Evolutionary conservation across 2,888 invertebrate genomes (phyloP), one percentile per base, ranked within the genome.

Genomic region (Lepeophtheirus nordmannii): DNA sequence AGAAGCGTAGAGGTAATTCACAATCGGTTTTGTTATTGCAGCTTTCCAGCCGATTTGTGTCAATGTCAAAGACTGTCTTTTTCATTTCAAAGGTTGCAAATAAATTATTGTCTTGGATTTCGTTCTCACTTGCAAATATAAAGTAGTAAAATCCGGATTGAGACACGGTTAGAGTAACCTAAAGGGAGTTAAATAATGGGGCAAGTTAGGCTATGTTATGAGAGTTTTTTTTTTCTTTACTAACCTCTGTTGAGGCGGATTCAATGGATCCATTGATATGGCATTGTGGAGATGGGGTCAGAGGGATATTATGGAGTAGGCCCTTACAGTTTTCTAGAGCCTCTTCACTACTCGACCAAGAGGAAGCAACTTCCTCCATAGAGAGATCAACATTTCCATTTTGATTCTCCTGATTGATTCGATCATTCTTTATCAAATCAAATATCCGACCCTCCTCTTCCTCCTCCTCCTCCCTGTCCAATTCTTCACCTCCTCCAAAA

Each of bases 111-210:
- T 67, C 69, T 12, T 69, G 58, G 17, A 72, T 71, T 71, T 87
- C 87, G 73, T 87, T 87, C 73, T 87, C 86, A 9, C 86, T 86
- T 74, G 84, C 85, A 76, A 87, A 87, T 0, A 87, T 84, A 76
- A 87, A 86, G 77, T 87, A 87, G 72, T 87, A 87, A 74, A 86
- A 87, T 10, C 86, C 87, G 71, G 86, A 84, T 0, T 80, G 78
- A 62, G 86, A 84, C 0, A 87, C 83, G 71, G 84, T 84, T 74
- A 70, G 76, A 73, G 62, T 61, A 30, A 70, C 67, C 23, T 46
- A 30, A 5, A n/a, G n/a, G n/a, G n/a, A 30, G 7, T 30, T 30
- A 30, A 5, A 30, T 68, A 58, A 68, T 69, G 12, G 67, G 38
- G 53, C 58, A 61, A 9, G 68, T 60, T 64, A 69, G n/a, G n/a